Percentiles rank a stretch among this genome's conserved stretches.
Evolutionary conservation across 2,888 invertebrate species (phyloP).

Genomic region (Meloe dianella): DNA sequence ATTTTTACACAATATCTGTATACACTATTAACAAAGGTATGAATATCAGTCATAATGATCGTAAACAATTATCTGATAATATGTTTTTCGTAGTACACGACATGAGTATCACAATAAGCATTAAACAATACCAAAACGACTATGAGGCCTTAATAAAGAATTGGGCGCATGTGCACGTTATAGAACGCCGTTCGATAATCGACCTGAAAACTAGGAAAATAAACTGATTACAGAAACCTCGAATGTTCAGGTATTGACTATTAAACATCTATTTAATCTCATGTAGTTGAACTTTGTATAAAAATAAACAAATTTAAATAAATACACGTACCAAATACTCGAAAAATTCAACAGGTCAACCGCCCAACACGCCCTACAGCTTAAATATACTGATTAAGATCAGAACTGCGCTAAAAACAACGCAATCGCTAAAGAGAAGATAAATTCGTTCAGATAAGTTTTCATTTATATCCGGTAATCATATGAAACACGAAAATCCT

Average conservation of each 20-base stretch:
- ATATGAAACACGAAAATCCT: no score
- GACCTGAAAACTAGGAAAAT: conserved; percentile 38
- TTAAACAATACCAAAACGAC: conserved; percentile 36
- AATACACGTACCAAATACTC: not conserved
- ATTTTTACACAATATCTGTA: conserved; percentile 41
- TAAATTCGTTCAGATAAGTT: not conserved
- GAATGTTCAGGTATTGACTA: not conserved
- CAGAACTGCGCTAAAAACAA: not conserved
- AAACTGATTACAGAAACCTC: conserved; percentile 44
- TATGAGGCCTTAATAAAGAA: conserved; percentile 28
- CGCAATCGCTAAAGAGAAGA: not conserved
- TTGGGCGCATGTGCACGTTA: conserved; percentile 49
- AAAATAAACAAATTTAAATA: no score
- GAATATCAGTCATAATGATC: conserved; percentile 57
- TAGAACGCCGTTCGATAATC: conserved; percentile 49
- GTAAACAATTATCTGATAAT: conserved; percentile 48
- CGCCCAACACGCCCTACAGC: not conserved
- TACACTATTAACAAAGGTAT: conserved; percentile 43
- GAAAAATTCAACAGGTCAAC: not conserved
- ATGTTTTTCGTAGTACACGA: conserved; percentile 52
- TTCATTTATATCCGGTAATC: not conserved
- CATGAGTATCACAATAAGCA: conserved; percentile 49
- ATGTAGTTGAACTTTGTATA: no score
- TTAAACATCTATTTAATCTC: not conserved
- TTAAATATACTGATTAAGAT: not conserved